Evolutionary conservation across 2,888 invertebrate species (phyloP), one percentile per base, ranked within the genome.

Genomic region (Eledona agricola): DNA sequence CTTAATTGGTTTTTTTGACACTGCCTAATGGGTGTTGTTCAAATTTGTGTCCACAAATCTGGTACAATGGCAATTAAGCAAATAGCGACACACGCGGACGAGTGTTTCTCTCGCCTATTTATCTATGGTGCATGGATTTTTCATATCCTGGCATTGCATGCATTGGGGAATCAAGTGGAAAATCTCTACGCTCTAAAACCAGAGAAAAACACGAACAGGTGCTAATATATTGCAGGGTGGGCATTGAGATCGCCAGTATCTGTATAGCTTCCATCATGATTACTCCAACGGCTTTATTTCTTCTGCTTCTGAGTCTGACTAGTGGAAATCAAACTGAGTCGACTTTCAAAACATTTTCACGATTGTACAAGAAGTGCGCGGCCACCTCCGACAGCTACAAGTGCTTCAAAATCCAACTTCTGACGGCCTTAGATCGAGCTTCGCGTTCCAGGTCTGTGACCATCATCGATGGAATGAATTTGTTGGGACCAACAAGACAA

Each of bases 401-500:
- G 79, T 89, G 89, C 70, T 79, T 88, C 62, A 88, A 89, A 75
- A 78, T 88, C 45, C 85, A 87, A 69, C 85, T 86, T 0, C 77
- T 85, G 0, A 87, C 85, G 67, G 74, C 87, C 23, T 77, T 83
- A 6, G 85, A 87, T 55, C 78, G 87, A 9, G 88, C 87, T 0
- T 75, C 85, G 0, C 80, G 83, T 56, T 79, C 83, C 65, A 83
- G 85, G 49, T 78, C 79, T 19, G 79, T 88, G 22, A 82, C 82
- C 17, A 71, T 88, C 17, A 63, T 83, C 20, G 85, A 87, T 29
- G 87, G 88, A 20, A 77, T 88, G 11, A 76, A 80, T 4, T 72
- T n/a, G n/a, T n/a, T n/a, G n/a, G n/a, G n/a, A n/a, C n/a, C 19
- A 47, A 5, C 56, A 32, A 29, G 51, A 35, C 59, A 60, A 51